Base-by-base conservation (phyloP, 2,888 invertebrate genomes). In the Drosophila borealis region DNA sequence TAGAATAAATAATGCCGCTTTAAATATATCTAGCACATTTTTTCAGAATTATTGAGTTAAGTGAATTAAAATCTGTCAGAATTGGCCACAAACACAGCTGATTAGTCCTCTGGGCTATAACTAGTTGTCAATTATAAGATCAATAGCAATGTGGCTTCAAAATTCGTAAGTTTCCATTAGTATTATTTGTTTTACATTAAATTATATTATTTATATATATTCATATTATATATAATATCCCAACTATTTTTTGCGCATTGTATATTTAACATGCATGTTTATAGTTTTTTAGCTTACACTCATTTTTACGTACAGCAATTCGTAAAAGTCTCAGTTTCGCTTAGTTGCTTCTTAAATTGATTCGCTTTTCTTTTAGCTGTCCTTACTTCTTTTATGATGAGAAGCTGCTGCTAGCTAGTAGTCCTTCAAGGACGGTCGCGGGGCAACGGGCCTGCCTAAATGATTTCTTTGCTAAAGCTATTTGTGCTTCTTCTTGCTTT, bases 381-480 rank as follows among this genome's bases (percentile, higher is more conserved):
- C 42, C 21, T 55, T 45, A 62, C 51, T 62, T 63, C 56, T 53
- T 67, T 51, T 19, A 55, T 48, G 54, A 39, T 53, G 19, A 25
- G 46, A 14, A 17, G 13, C 14, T 50, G 17, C 11, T 11, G 11
- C 21, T n/a, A 37, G 25, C 25, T 25, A 2, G 8, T 29, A 8
- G 8, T 29, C 29, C 8, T 8, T 29, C 8, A 29, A 29, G 2
- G 8, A 3, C 2, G 29, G 29, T 0, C 29, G 29, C 2, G 2
- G 29, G 29, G 29, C 0, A 29, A 8, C 8, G 29, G 29, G 29
- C 29, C 17, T 19, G 29, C 4, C 36, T 41, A 34, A 65, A 61
- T 44, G 39, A 61, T 71, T 67, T 46, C 44, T 36, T 25, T 36
- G 36, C 39, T 41, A 17, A 46, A 2, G 9, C 41, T 14, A 19